Base-by-base conservation (phyloP, 2,113 vertebrate genomes). In the Dicaeum eximium region DNA sequence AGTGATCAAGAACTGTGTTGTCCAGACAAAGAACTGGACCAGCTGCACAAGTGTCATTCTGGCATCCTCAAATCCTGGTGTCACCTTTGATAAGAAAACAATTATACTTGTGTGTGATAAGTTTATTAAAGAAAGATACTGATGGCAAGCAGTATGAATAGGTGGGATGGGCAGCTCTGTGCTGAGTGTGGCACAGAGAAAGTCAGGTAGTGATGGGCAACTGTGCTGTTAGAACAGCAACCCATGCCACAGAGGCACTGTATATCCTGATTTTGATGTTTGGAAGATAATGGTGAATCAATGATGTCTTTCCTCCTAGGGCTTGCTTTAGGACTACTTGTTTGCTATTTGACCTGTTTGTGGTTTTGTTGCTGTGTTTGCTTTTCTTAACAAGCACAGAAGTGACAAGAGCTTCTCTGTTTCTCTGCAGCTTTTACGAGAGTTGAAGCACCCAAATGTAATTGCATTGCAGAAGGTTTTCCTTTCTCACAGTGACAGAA, bases 391-490 rank as follows among this genome's bases (percentile, higher is more conserved):
- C 30, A 38, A 70, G 42, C 45, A 22, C 48, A 72, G 78, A 80
- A 92, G 53, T 96, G 82, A 96, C 42, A 40, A 51, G 64, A 45
- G n/a, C 56, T 65, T 86, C 27, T 94, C 65, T 97, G 33, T 97
- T 97, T 80, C 58, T 84, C 95, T 96, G 69, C 96, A 99, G 98
- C 98, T 99, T 97, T 97, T 99, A 96, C 97, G 99, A 94, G 99
- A 99, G 92, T 83, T 99, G 98, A 99, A 99, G 97, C 99, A 99
- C 91, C 98, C 98, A 24, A 99, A 99, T 0, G 99, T 99, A 95
- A 99, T 99, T 71, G 98, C 98, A 4, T 97, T 99, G 95, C 99
- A 99, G 97, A 99, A 99, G 95, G 98, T 99, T 80, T 99, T 99
- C 97, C 98, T 99, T 96, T 99, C 99, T 79, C 98, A 99, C 96